Evolutionary conservation across 1,140 invertebrate genomes (phyloP).

Genomic region (Papilio helenus): DNA sequence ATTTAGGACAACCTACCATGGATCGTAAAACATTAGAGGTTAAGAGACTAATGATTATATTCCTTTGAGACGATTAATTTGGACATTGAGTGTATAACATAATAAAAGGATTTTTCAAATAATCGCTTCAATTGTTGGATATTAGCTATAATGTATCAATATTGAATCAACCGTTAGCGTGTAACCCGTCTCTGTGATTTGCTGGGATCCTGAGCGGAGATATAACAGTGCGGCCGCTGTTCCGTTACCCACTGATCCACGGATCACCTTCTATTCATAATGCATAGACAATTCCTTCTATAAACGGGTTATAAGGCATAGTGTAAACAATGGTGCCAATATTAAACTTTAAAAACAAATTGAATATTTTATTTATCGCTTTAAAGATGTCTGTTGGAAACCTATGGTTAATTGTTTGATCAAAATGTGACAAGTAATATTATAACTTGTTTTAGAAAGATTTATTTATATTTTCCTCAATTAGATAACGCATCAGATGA

Average conservation of each 20-base stretch:
- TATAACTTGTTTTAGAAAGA: not conserved
- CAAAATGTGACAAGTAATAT: not conserved
- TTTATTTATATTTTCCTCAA: not conserved
- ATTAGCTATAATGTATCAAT: not conserved
- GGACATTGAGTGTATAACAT: not conserved
- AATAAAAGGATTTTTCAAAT: not conserved
- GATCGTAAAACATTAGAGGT: too few species aligned
- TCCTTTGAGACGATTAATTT: not conserved
- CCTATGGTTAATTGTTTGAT: not conserved
- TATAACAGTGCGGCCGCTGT: not conserved
- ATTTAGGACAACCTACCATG: not conserved
- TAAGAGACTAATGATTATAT: too few species aligned
- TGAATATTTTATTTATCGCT: too few species aligned
- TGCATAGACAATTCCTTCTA: not conserved
- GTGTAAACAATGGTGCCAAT: not conserved
- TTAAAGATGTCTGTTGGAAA: too few species aligned
- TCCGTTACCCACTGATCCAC: not conserved
- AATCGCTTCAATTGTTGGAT: not conserved
- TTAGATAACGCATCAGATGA: not conserved
- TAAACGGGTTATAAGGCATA: not conserved
- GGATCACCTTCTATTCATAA: not conserved
- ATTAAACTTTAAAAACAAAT: too few species aligned
- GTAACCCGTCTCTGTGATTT: not conserved
- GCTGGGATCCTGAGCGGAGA: not conserved
- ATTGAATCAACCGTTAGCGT: not conserved